These are phyloP conservation scores for Stenchaetothrips biformis DNA, from an alignment of 2,888 invertebrate genomes.

Conservation along the genomic window DNA sequence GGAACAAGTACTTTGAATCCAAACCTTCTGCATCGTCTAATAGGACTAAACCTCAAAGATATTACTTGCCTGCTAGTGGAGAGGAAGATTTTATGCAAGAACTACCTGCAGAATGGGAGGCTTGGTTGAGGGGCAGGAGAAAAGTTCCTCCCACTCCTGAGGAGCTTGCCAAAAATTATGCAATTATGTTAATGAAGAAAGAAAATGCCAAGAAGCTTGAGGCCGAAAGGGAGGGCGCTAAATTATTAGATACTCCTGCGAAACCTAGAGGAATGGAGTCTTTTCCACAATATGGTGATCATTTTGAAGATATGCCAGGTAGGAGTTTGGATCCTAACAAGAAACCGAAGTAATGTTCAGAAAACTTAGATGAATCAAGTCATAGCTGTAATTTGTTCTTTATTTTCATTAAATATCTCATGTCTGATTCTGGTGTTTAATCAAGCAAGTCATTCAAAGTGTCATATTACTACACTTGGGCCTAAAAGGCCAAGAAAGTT, in stretches of 20 bases:
- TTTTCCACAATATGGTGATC: conserved; percentile 54
- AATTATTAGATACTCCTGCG: conserved; percentile 41
- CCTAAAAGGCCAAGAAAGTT: no score
- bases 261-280: conserved; percentile 45
- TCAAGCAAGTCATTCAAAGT: not conserved
- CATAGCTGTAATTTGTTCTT: not conserved
- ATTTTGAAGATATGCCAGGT: conserved; percentile 56
- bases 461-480: not conserved
- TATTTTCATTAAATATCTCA: not conserved
- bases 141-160: conserved; percentile 64
- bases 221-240: conserved; percentile 50
- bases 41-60: conserved; percentile 32
- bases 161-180: conserved; percentile 65
- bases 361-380: not conserved
- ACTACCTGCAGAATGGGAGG: conserved; percentile 81
- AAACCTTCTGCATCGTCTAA: not conserved
- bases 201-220: conserved; percentile 69
- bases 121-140: conserved; percentile 71
- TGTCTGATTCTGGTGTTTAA: not conserved
- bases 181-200: conserved; percentile 67
- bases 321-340: conserved; percentile 33
- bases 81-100: conserved; percentile 64
- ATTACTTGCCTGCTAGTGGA: conserved; percentile 36
- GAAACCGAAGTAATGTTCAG: not conserved
- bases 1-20: conserved; percentile 74